Percentiles rank a stretch among this genome's conserved stretches.
These are phyloP conservation scores for Caenorhabditis brenneri DNA, from an alignment of 1,140 invertebrate species.

Conservation along the genomic window DNA sequence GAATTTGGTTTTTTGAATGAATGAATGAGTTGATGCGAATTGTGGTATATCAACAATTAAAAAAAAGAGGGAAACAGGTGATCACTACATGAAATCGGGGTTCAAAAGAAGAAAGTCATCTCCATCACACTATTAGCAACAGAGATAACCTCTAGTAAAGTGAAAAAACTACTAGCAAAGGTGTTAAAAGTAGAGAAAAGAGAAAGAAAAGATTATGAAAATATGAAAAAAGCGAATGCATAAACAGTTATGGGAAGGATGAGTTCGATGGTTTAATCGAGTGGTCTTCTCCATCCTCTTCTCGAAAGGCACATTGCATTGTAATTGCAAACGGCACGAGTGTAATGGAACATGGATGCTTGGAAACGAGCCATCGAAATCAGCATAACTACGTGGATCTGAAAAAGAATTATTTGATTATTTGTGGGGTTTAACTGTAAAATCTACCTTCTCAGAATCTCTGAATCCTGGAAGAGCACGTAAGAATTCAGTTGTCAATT, in stretches of 20 bases:
- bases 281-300: slow-evolving; percentile 18
- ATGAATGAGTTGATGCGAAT: background rate
- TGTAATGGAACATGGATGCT: slow-evolving; percentile 32
- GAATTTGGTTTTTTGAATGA: slow-evolving; percentile 9
- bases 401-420: background rate
- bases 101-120: background rate
- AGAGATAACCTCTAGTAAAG: background rate
- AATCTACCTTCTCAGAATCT: slow-evolving; percentile 10
- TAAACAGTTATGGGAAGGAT: background rate
- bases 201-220: background rate
- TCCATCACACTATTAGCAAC: background rate
- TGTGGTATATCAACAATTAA: slow-evolving; percentile 35
- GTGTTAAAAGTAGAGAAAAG: background rate
- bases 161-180: background rate
- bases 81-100: background rate
- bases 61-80: background rate
- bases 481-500: slow-evolving; percentile 21
- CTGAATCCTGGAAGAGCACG: slow-evolving; percentile 14
- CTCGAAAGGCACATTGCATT: slow-evolving; percentile 33
- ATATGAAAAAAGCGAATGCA: background rate
- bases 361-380: slow-evolving; percentile 27
- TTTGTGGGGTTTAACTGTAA: background rate
- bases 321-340: slow-evolving; percentile 16
- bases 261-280: background rate
- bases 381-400: slow-evolving; percentile 30